Evolutionary conservation across 2,888 invertebrate genomes (phyloP).

Genomic region (Ceraclea dissimilis): DNA sequence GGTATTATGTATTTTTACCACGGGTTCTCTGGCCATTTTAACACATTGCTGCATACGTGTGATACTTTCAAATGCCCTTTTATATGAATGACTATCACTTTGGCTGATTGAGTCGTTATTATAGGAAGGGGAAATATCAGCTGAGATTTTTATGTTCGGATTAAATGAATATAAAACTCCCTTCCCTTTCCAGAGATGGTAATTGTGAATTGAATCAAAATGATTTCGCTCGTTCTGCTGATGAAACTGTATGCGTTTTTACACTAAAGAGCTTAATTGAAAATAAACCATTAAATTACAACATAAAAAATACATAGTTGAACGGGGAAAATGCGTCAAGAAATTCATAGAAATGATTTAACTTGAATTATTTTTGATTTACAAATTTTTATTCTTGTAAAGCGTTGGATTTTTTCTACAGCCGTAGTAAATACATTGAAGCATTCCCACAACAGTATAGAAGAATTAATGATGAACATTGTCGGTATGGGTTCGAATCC

Average conservation of each 20-base stretch:
- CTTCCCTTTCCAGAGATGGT: background rate
- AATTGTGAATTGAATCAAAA: slow-evolving; percentile 14
- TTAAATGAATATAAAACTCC: slow-evolving; percentile 25
- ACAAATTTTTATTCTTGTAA: no score
- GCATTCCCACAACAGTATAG: no score
- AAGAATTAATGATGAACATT: no score
- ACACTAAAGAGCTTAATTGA: background rate
- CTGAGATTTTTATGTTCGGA: slow-evolving; percentile 25
- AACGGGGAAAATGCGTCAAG: no score
- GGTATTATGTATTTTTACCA: background rate
- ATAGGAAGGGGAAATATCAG: slow-evolving; percentile 14
- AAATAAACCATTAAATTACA: no score
- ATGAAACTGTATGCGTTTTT: slow-evolving; percentile 11
- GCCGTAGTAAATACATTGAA: no score
- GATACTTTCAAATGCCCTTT: slow-evolving; percentile 8
- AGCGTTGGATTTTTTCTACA: no score
- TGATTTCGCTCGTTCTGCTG: slow-evolving; percentile 12
- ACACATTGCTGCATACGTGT: background rate
- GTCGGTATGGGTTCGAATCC: no score
- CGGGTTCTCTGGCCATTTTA: background rate
- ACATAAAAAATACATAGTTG: no score
- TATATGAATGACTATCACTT: slow-evolving; percentile 24
- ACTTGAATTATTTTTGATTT: no score
- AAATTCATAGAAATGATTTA: no score
- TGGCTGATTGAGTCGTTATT: slow-evolving; percentile 26